Evolutionary conservation across 2,888 invertebrate species (phyloP).

Genomic region (Callyntrura sp.): DNA sequence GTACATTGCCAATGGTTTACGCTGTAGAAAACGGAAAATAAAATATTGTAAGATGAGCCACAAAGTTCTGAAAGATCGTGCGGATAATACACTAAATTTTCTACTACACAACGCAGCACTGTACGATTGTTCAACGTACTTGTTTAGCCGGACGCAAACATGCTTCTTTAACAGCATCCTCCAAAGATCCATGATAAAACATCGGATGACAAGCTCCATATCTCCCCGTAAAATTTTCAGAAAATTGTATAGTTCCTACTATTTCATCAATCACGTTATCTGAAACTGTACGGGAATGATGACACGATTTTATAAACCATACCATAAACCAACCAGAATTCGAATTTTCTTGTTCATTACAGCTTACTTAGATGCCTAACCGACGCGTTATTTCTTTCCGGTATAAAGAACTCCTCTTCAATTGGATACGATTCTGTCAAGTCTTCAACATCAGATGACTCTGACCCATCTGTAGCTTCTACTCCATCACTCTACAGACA

Average conservation of each 20-base stretch:
- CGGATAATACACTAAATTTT: background rate
- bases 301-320: background rate
- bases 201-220: conserved; percentile 95
- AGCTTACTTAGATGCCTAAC: conserved; percentile 88
- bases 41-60: conserved; percentile 16
- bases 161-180: conserved; percentile 96
- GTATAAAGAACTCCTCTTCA: conserved; percentile 93
- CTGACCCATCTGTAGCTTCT: conserved; percentile 83
- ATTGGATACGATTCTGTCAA: conserved; percentile 92
- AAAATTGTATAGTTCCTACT: conserved; percentile 94
- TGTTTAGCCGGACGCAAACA: conserved; percentile 96
- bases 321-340: background rate
- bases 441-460: conserved; percentile 92
- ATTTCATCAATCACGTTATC: conserved; percentile 94
- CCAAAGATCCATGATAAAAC: conserved; percentile 96
- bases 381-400: conserved; percentile 86
- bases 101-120: background rate
- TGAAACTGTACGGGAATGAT: conserved; percentile 89
- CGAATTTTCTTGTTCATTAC: background rate
- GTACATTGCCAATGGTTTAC: conserved; percentile 97
- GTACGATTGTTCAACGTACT: conserved; percentile 87
- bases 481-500: conserved; percentile 42
- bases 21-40: conserved; percentile 87
- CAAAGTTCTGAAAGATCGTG: background rate
- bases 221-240: conserved; percentile 93